These are phyloP conservation scores for Lucinisca nassula DNA, from an alignment of 2,888 invertebrate species.

Conservation along the genomic window DNA sequence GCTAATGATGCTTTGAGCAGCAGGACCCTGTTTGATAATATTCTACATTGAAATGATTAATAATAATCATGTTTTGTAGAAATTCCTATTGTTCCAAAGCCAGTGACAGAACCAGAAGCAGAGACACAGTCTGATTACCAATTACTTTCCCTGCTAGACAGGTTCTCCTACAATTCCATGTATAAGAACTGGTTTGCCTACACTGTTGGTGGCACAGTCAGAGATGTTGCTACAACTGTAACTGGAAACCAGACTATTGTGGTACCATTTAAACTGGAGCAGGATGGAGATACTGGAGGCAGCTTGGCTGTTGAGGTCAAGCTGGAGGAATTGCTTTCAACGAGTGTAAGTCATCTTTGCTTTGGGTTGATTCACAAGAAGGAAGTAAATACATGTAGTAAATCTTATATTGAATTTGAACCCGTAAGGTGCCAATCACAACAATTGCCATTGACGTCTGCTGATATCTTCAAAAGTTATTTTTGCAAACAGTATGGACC, in stretches of 20 bases:
- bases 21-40: no score
- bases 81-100: not conserved
- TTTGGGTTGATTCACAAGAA: no score
- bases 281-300: conserved; percentile 59
- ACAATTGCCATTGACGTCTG: no score
- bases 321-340: conserved; percentile 13
- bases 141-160: conserved; percentile 47
- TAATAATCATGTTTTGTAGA: not conserved
- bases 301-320: conserved; percentile 37
- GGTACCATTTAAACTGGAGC: conserved; percentile 55
- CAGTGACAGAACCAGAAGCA: not conserved
- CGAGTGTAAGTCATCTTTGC: conserved; percentile 46
- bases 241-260: conserved; percentile 41
- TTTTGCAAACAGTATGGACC: no score
- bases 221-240: conserved; percentile 41
- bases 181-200: conserved; percentile 58
- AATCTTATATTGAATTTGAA: no score
- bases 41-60: no score
- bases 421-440: no score
- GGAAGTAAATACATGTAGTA: no score
- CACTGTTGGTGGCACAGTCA: conserved; percentile 42
- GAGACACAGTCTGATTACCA: conserved; percentile 20
- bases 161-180: conserved; percentile 47
- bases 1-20: no score
- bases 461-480: no score